Conservation (phyloP, 1,140 invertebrate genomes). For the Ceratina japonica region DNA sequence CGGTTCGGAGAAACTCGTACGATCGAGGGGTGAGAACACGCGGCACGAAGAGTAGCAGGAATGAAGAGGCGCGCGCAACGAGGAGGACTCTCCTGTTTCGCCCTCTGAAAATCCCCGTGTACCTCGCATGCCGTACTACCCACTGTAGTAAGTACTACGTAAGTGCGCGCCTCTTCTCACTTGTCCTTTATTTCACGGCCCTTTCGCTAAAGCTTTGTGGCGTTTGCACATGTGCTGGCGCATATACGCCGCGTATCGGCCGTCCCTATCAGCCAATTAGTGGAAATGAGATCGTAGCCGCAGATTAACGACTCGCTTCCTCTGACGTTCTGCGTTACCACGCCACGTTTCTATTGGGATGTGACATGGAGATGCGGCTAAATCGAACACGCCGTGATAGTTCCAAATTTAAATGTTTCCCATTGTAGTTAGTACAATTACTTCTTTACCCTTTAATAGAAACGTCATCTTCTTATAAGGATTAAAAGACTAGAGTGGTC, state of each 20-base stretch:
- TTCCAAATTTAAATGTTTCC: too few relatives aligned
- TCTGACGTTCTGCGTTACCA: constrained; percentile 49
- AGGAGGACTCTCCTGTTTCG: constrained; percentile 7
- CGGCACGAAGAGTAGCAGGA: neutral
- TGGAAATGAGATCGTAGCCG: constrained; percentile 62
- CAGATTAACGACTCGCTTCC: constrained; percentile 59
- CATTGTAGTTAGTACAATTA: too few relatives aligned
- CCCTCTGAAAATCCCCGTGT: constrained; percentile 40
- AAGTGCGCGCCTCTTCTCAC: constrained; percentile 30
- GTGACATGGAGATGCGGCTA: too few relatives aligned
- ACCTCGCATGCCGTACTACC: constrained; percentile 25
- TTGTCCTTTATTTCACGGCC: constrained; percentile 23
- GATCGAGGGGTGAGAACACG: constrained; percentile 7
- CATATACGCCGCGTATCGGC: constrained; percentile 55
- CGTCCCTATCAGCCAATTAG: constrained; percentile 65
- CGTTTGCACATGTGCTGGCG: constrained; percentile 36
- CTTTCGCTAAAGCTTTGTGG: constrained; percentile 44
- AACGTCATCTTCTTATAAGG: too few relatives aligned
- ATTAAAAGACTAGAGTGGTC: too few relatives aligned
- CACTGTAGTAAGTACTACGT: constrained; percentile 2
- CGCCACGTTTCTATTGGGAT: constrained; percentile 47
- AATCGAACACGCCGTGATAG: too few relatives aligned
- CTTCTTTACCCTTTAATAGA: too few relatives aligned
- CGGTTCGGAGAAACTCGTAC: constrained; percentile 6
- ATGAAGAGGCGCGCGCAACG: constrained; percentile 2